Percentiles rank a stretch among this genome's conserved stretches.
Conservation (phyloP, 2,888 invertebrate genomes). For the Aradus depressus region DNA sequence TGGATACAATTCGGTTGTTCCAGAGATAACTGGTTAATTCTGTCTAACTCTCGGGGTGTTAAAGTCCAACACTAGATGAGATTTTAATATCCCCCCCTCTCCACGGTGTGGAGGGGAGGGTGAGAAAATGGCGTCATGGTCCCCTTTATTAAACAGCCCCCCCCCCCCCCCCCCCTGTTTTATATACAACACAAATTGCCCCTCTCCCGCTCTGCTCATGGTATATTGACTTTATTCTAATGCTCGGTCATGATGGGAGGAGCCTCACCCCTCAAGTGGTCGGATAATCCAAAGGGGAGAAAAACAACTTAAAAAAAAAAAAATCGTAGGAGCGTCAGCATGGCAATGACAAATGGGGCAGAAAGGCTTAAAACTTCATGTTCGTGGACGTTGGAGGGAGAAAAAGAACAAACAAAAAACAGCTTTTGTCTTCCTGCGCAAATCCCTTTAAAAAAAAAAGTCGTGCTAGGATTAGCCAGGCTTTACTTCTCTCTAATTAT, state of each 20-base stretch:
- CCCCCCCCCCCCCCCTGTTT: too few species aligned
- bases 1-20: too few species aligned
- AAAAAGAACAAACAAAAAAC: background rate
- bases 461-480: conserved; percentile 2
- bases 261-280: background rate
- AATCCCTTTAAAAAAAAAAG: background rate
- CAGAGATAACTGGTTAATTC: too few species aligned
- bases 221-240: conserved; percentile 16
- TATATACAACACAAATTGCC: conserved; percentile 12
- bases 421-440: conserved; percentile 1
- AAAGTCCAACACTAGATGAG: too few species aligned
- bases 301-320: conserved; percentile 7
- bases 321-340: background rate
- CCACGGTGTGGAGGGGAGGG: too few species aligned
- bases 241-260: conserved; percentile 7
- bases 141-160: too few species aligned
- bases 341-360: conserved; percentile 11
- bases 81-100: too few species aligned
- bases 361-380: conserved; percentile 12
- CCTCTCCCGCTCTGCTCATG: background rate
- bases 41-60: too few species aligned
- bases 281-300: background rate
- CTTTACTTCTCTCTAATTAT: conserved; percentile 13
- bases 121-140: too few species aligned
- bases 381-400: conserved; percentile 1